These are phyloP conservation scores for Neoaliturus tenellus DNA, from an alignment of 2,888 invertebrate genomes.

Conservation along the genomic window DNA sequence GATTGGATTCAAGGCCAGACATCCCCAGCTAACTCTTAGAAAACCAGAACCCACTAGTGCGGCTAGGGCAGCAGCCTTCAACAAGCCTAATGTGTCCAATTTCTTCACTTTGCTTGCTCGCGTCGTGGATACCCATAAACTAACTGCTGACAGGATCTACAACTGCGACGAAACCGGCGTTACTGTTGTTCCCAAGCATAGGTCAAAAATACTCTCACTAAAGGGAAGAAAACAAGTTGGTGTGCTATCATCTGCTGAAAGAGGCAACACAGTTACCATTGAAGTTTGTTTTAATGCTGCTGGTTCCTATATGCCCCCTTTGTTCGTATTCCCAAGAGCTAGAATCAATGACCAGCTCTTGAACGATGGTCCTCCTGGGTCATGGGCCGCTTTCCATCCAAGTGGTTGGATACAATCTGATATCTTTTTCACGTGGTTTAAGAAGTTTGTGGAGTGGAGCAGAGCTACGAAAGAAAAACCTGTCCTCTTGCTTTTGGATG, in stretches of 20 bases:
- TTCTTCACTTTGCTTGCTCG: constrained; percentile 60
- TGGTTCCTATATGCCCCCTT: constrained; percentile 67
- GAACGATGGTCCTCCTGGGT: constrained; percentile 66
- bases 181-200: constrained; percentile 67
- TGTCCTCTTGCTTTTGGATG: constrained; percentile 69
- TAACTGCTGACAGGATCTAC: constrained; percentile 66
- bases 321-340: constrained; percentile 63
- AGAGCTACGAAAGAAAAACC: constrained; percentile 67
- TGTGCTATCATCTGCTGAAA: constrained; percentile 55
- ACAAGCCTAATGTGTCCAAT: constrained; percentile 53
- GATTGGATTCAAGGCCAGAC: constrained; percentile 62
- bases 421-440: constrained; percentile 69
- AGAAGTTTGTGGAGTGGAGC: constrained; percentile 67
- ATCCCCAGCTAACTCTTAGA: constrained; percentile 46
- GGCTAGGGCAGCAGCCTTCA: constrained; percentile 60
- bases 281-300: constrained; percentile 65
- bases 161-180: constrained; percentile 70
- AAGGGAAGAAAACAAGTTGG: constrained; percentile 69
- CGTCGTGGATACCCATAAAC: constrained; percentile 58
- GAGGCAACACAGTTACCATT: constrained; percentile 65
- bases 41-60: constrained; percentile 62
- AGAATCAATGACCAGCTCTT: constrained; percentile 65
- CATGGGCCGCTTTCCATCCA: constrained; percentile 66
- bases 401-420: constrained; percentile 69
- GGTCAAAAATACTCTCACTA: constrained; percentile 66